These are phyloP conservation scores for Suricata suricatta DNA, from an alignment of 2,113 vertebrate species.

Conservation along the genomic window DNA sequence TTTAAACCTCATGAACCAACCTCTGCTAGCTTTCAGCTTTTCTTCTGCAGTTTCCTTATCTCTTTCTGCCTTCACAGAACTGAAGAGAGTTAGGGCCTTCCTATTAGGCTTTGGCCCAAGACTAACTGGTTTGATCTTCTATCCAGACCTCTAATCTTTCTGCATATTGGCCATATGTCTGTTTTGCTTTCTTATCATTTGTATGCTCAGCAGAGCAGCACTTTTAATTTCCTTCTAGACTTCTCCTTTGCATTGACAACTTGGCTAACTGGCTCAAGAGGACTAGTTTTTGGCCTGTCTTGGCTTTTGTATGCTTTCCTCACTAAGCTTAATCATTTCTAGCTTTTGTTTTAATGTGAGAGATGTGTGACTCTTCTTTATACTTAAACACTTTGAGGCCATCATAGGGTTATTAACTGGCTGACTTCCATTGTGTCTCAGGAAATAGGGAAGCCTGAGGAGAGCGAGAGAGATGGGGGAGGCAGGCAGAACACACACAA, in stretches of 20 bases:
- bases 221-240: not conserved
- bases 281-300: not conserved
- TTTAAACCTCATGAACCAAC: not conserved
- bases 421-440: not conserved
- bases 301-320: not conserved
- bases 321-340: not conserved
- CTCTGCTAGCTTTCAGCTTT: not conserved
- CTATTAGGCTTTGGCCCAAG: not conserved
- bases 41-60: not conserved
- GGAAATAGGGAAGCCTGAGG: not conserved
- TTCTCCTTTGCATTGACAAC: not conserved
- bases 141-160: not conserved
- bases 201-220: not conserved
- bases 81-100: not conserved
- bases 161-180: not conserved
- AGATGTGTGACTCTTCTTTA: not conserved
- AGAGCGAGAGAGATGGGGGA: not conserved
- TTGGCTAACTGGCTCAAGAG: not conserved
- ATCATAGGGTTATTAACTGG: not conserved
- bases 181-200: not conserved
- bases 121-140: not conserved
- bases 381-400: not conserved
- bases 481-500: not conserved
- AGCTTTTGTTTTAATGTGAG: not conserved
- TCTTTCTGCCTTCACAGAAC: not conserved